Percentiles rank a stretch among this genome's conserved stretches.
Evolutionary conservation across 1,140 invertebrate species (phyloP).

Genomic region (Scaptomyza montana): DNA sequence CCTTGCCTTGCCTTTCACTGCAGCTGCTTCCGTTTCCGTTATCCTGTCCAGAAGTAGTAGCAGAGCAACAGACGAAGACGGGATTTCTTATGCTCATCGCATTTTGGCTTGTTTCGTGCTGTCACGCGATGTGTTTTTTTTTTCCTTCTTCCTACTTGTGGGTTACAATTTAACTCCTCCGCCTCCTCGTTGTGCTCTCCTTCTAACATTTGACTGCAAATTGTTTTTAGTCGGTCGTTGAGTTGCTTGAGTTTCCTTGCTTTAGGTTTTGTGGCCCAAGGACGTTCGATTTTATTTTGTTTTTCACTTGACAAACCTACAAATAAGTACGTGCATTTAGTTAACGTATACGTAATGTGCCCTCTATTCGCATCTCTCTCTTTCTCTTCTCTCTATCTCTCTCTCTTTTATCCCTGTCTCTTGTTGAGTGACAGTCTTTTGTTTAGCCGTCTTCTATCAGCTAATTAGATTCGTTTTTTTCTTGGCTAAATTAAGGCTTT

Average conservation of each 20-base stretch:
- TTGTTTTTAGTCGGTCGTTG: slow-evolving; percentile 56
- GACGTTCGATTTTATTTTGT: slow-evolving; percentile 64
- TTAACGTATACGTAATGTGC: slow-evolving; percentile 42
- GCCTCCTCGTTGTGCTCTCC: slow-evolving; percentile 16
- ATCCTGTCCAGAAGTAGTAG: slow-evolving; percentile 1
- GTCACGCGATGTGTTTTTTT: slow-evolving; percentile 68
- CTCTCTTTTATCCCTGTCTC: not conserved
- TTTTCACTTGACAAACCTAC: slow-evolving; percentile 52
- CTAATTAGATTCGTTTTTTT: not conserved
- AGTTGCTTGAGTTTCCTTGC: slow-evolving; percentile 14
- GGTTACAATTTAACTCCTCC: slow-evolving; percentile 5
- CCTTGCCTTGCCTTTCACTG: not conserved
- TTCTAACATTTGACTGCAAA: slow-evolving; percentile 67
- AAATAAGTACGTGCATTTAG: slow-evolving; percentile 51
- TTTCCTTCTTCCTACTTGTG: slow-evolving; percentile 15
- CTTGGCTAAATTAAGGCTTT: not conserved
- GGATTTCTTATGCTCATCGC: slow-evolving; percentile 69
- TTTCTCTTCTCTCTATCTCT: not conserved
- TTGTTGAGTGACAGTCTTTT: slow-evolving; percentile 5
- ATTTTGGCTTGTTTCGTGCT: slow-evolving; percentile 64
- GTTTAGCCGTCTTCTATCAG: not conserved
- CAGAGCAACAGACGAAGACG: slow-evolving; percentile 20
- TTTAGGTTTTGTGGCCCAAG: slow-evolving; percentile 57
- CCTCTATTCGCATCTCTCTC: not conserved
- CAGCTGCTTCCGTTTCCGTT: slow-evolving; percentile 25